Conservation (phyloP, 2,888 invertebrate genomes). For the Drosophila putrida region DNA sequence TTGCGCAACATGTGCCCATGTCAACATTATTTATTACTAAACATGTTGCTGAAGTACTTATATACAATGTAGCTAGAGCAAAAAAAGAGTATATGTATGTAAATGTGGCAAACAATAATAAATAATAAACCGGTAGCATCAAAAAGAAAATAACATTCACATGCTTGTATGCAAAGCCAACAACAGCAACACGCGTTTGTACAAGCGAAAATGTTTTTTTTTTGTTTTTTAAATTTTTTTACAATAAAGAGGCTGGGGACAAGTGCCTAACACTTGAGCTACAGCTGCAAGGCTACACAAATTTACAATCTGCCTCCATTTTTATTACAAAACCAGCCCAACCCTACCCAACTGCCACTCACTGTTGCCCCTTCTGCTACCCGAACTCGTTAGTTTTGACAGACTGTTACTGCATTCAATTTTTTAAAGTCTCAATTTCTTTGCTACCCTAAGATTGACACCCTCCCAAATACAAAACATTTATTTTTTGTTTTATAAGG, state of each 20-base stretch:
- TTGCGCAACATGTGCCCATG: conserved; percentile 43
- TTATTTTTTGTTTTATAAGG: conserved; percentile 29
- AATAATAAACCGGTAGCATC: conserved; percentile 38
- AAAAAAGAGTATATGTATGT: conserved; percentile 3
- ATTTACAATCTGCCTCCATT: conserved; percentile 17
- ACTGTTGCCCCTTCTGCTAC: neutral
- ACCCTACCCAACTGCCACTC: conserved; percentile 27
- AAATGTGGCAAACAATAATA: conserved; percentile 53
- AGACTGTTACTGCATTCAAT: conserved; percentile 49
- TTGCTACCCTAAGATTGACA: conserved; percentile 69
- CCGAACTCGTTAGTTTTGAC: too few relatives aligned
- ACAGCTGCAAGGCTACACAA: conserved; percentile 39
- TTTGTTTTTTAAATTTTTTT: conserved; percentile 55
- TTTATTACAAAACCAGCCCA: conserved; percentile 19
- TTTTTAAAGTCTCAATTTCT: conserved; percentile 80
- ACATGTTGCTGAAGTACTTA: conserved; percentile 26
- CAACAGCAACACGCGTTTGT: conserved; percentile 30
- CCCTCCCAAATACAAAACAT: conserved; percentile 64
- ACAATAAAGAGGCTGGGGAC: conserved; percentile 68
- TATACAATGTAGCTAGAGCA: conserved; percentile 8
- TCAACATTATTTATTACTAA: conserved; percentile 34
- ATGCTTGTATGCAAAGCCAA: conserved; percentile 9
- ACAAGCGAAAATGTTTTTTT: conserved; percentile 29
- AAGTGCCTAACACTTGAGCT: conserved; percentile 67
- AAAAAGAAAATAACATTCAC: conserved; percentile 15